Conservation (phyloP, 2,113 vertebrate genomes). For the Patagioenas fasciata region DNA sequence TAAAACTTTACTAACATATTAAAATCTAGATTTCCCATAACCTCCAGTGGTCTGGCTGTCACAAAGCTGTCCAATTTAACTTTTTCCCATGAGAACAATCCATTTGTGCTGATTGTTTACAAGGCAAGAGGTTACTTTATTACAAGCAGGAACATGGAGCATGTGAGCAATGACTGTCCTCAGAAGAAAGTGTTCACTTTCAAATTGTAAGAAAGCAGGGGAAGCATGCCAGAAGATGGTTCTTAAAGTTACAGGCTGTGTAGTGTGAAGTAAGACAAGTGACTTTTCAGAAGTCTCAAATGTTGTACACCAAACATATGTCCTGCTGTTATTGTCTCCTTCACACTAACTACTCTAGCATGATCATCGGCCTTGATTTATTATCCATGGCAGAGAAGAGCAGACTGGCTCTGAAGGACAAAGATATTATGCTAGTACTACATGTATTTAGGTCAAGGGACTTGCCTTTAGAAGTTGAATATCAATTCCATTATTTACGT, state of each 20-base stretch:
- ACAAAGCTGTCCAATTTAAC: neutral
- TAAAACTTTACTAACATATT: neutral
- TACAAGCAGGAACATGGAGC: neutral
- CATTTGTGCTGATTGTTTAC: neutral
- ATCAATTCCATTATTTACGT: neutral
- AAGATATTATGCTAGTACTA: neutral
- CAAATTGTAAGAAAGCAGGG: neutral
- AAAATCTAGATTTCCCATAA: slow-evolving; percentile 1
- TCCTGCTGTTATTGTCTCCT: neutral
- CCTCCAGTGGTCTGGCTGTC: neutral
- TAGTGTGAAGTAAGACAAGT: neutral
- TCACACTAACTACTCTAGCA: neutral
- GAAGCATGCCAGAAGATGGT: neutral
- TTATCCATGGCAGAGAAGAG: neutral
- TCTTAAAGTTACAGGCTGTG: neutral
- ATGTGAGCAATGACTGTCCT: neutral
- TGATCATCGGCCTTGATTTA: neutral
- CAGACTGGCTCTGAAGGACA: neutral
- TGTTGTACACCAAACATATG: neutral
- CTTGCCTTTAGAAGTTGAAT: neutral
- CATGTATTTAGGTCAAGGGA: neutral
- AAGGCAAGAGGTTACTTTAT: neutral
- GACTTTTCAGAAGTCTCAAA: slow-evolving; percentile 2
- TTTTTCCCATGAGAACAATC: slow-evolving; percentile 37
- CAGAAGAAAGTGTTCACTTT: neutral